Evolutionary conservation across 1,140 invertebrate species (phyloP).

Genomic region (Patella vulgata): DNA sequence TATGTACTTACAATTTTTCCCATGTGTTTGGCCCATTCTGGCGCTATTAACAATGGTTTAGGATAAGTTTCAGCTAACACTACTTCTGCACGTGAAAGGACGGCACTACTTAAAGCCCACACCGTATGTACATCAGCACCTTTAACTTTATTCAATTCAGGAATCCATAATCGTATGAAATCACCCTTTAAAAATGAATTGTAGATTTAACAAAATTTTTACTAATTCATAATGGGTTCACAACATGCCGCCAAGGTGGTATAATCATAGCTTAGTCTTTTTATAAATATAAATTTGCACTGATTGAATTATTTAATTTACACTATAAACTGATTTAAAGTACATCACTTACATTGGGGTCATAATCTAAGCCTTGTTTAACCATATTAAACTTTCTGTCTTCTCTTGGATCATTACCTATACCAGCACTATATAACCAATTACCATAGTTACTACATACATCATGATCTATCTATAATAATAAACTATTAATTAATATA

Average conservation of each 20-base stretch:
- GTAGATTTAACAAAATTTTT: no score
- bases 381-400: constrained; percentile 68
- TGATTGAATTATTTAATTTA: background rate
- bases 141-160: constrained; percentile 46
- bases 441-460: constrained; percentile 69
- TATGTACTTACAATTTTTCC: constrained; percentile 35
- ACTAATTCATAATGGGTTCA: no score
- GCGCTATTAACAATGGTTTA: constrained; percentile 47
- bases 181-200: constrained; percentile 53
- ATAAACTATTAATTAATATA: constrained; percentile 7
- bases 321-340: background rate
- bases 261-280: background rate
- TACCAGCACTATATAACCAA: constrained; percentile 68
- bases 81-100: constrained; percentile 37
- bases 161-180: constrained; percentile 54
- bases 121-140: constrained; percentile 51
- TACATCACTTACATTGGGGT: constrained; percentile 52
- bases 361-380: constrained; percentile 68
- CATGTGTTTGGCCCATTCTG: constrained; percentile 49
- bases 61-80: constrained; percentile 52
- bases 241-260: background rate
- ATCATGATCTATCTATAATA: constrained; percentile 65
- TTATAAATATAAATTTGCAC: background rate
- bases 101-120: constrained; percentile 43
- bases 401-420: constrained; percentile 67